Conservation (phyloP, 53 echinoderm and acorn worm species). For the Actinopyga echinites region DNA sequence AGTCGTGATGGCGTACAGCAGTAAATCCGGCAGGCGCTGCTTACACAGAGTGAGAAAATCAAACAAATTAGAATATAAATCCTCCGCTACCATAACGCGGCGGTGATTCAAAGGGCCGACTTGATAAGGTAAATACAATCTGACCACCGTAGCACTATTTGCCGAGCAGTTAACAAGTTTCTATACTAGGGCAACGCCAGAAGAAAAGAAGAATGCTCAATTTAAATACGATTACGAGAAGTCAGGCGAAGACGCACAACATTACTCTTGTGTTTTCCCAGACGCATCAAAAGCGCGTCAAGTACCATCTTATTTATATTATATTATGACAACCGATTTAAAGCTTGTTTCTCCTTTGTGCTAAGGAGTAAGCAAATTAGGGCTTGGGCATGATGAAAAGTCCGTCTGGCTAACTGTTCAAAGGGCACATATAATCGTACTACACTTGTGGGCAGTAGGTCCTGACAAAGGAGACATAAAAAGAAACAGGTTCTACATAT, state of each 20-base stretch:
- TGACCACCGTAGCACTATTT: neutral
- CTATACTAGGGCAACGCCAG: conserved; percentile 1
- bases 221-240: neutral
- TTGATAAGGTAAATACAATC: conserved; percentile 5
- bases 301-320: conserved; percentile 26
- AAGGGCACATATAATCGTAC: no score
- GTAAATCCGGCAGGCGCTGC: conserved; percentile 15
- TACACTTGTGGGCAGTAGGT: no score
- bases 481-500: no score
- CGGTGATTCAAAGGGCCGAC: conserved; percentile 17
- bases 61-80: conserved; percentile 42
- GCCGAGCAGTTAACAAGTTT: conserved; percentile 25
- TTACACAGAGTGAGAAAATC: conserved; percentile 29
- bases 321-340: conserved; percentile 27
- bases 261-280: conserved; percentile 26
- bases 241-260: neutral
- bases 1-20: neutral
- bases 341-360: conserved; percentile 18
- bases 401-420: no score
- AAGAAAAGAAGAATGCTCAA: neutral
- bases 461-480: no score
- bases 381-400: no score
- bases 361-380: no score
- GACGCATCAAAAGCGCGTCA: conserved; percentile 23
- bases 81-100: conserved; percentile 37